Percentiles rank a stretch among this genome's conserved stretches.
phyloP scores from a whole-genome alignment of 2,888 invertebrate genomes.

The Sicus ferrugineus region DNA sequence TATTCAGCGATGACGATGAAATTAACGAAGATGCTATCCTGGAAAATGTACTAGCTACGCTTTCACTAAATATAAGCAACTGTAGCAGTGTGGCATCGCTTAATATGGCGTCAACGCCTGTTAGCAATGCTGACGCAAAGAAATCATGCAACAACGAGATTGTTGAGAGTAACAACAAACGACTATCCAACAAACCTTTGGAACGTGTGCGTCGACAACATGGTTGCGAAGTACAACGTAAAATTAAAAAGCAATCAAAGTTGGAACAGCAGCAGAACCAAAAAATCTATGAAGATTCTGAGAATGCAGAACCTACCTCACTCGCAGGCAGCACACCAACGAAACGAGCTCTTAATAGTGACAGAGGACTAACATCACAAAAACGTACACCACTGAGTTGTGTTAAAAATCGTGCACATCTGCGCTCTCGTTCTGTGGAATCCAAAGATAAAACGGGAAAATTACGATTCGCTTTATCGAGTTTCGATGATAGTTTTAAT shows the following conservation, averaged over 20 bases:
- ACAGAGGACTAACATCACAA: not conserved
- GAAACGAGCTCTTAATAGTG: constrained; percentile 12
- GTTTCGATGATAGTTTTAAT: constrained; percentile 53
- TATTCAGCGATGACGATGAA: constrained; percentile 54
- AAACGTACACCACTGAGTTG: constrained; percentile 58
- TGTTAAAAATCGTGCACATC: constrained; percentile 52
- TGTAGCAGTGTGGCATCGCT: constrained; percentile 51
- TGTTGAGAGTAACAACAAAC: not conserved
- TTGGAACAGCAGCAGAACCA: constrained; percentile 37
- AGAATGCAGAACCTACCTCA: constrained; percentile 37
- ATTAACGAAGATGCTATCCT: constrained; percentile 56
- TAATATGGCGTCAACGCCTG: constrained; percentile 21
- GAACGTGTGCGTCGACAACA: constrained; percentile 52
- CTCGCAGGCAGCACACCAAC: constrained; percentile 42
- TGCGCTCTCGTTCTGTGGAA: constrained; percentile 55
- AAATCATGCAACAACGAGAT: not conserved
- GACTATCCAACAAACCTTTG: constrained; percentile 48
- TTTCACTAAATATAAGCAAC: constrained; percentile 54
- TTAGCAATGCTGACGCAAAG: not conserved
- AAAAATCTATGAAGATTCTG: constrained; percentile 52
- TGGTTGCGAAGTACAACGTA: not conserved
- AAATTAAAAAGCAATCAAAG: constrained; percentile 44
- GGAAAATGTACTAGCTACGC: constrained; percentile 55
- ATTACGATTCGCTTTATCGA: constrained; percentile 46
- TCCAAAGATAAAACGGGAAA: constrained; percentile 46